phyloP scores from a whole-genome alignment of 1,140 invertebrate genomes.

The Lasioglossum baleicum region DNA sequence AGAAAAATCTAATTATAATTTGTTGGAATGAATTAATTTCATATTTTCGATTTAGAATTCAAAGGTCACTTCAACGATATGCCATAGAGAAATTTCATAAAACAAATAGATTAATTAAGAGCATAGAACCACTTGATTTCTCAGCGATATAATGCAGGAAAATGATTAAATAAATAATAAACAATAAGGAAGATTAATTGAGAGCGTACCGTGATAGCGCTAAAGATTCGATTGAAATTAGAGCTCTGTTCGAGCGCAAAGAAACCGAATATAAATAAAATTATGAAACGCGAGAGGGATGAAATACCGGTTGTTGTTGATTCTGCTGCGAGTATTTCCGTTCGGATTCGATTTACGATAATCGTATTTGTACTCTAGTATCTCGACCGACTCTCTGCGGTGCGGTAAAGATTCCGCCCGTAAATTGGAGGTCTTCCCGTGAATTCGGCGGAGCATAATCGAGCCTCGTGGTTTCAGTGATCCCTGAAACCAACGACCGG shows the following conservation, averaged over 20 bases:
- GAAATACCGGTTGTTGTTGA: background rate
- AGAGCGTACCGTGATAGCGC: too few relatives aligned
- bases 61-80: too few relatives aligned
- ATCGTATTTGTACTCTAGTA: background rate
- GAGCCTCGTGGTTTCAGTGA: conserved; percentile 57
- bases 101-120: too few relatives aligned
- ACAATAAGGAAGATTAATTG: too few relatives aligned
- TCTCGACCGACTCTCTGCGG: background rate
- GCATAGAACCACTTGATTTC: too few relatives aligned
- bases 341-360: background rate
- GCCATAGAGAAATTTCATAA: too few relatives aligned
- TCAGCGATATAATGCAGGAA: too few relatives aligned
- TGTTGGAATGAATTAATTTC: too few relatives aligned
- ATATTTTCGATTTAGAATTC: too few relatives aligned
- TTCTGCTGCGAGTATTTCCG: background rate
- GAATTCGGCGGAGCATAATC: conserved; percentile 53
- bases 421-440: conserved; percentile 39
- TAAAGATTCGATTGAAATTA: background rate
- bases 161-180: too few relatives aligned
- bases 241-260: background rate
- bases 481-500: conserved; percentile 58
- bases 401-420: conserved; percentile 24
- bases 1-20: too few relatives aligned
- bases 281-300: background rate
- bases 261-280: background rate